Evolutionary conservation across 2,888 invertebrate genomes (phyloP), one percentile per base, ranked within the genome.

Genomic region (Nomada fucata): DNA sequence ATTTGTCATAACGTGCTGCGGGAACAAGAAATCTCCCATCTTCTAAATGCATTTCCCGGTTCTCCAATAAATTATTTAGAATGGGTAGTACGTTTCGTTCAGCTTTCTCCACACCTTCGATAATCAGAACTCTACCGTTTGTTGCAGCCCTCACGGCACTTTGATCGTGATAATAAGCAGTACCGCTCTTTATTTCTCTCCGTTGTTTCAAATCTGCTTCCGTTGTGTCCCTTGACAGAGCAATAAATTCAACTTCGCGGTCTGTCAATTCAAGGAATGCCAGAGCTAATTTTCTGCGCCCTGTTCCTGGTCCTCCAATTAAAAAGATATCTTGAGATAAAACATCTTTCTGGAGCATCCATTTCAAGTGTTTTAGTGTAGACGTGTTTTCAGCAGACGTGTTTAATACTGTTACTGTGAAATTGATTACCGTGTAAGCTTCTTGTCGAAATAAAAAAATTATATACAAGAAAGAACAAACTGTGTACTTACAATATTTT

Each of bases 11-110:
- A 94, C 98, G 96, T 4, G 96, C 94, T 11, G 98, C 97, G 0
- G 98, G 97, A 92, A 99, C 97, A 55, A 99, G 94, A 93, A 99
- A 98, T 89, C 98, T 95, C 0, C 99, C 99, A 94, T 99, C 99
- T 94, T 99, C 99, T 81, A 99, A 95, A 94, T 99, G 98, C 99
- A 99, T 99, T 94, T 99, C 99, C 76, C 99, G 95, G 94, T 99
- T 99, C 94, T 99, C 99, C 71, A 99, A 94, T 73, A 99, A 95
- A 94, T 99, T 99, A 94, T 99, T 99, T 57, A 99, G 94, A 65
- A 99, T 97, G 52, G 99, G 99, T 80, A 99, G 94, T 59, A 99
- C 99, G 95, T 99, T 99, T 67, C 99, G 95, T 93, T 99, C 99
- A 0, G 99, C 98, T 93, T 99, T 99, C 94, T 99, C 99, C 75